Evolutionary conservation across 2,797 vertebrate genomes (phyloP), one percentile per base, ranked within the genome.

Genomic region (Scolopax bukidnonensis): DNA sequence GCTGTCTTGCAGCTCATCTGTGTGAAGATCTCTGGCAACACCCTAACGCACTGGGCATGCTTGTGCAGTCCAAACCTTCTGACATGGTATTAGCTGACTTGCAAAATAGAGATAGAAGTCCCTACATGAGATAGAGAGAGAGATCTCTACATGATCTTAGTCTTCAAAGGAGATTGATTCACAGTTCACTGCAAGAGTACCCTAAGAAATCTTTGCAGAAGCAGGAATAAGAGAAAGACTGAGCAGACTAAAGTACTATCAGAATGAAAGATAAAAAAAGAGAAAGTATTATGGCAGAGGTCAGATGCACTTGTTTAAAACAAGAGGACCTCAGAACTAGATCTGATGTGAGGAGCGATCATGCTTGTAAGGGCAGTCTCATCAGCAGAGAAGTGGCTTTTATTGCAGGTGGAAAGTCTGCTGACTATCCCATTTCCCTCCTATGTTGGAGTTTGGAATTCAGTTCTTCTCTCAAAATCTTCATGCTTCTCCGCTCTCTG

Each of bases 141-240:
- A 43, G 43, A 43, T 2, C 43, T 45, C 12, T 48, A 24, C 0
- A 0, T 33, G 50, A 7, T 47, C 24, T 33, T 43, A 32, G 6
- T 25, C 50, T 61, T 33, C 53, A 56, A 38, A 67, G 21, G 36
- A 71, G 64, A 27, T 21, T 21, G 24, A 53, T 41, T 59, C 23
- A 20, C 8, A n/a, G 3, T 36, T 77, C 40, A 10, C 27, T 65
- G 54, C 24, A 33, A 51, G 41, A 20, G n/a, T 12, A 33, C 9
- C 13, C 12, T 25, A 25, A 47, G 47, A 54, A 64, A 59, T 7
- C 28, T 78, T 54, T 69, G 71, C 50, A 38, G 40, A 57, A 79
- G 38, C 48, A 12, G n/a, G 10, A 64, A 11, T 45, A 50, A 71
- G 25, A 53, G 78, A 45, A 82, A 74, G 47, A 23, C 25, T 28